Conservation (phyloP, 2,888 invertebrate genomes). For the Acanthosepion lycidas region DNA sequence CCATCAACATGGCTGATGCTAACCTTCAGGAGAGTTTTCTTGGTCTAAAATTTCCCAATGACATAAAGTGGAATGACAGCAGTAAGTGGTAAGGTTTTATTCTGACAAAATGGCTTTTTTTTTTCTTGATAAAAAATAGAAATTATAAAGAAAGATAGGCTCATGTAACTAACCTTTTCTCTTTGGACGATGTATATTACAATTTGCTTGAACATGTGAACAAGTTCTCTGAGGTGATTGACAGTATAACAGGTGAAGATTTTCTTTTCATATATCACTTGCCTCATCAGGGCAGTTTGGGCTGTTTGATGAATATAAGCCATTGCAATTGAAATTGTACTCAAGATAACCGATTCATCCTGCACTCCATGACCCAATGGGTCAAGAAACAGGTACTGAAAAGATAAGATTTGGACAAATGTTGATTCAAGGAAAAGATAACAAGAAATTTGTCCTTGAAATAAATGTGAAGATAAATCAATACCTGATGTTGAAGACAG, state of each 20-base stretch:
- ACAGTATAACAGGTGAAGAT: slow-evolving; percentile 70
- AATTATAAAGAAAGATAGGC: too few relatives aligned
- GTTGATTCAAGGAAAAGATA: background rate
- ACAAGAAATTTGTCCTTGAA: too few relatives aligned
- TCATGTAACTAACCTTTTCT: slow-evolving; percentile 65
- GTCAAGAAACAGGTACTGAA: background rate
- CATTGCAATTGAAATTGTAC: slow-evolving; percentile 63
- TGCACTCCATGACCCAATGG: background rate
- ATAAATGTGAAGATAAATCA: too few relatives aligned
- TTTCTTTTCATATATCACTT: slow-evolving; percentile 68
- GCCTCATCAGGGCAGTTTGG: slow-evolving; percentile 66
- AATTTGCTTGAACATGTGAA: slow-evolving; percentile 70
- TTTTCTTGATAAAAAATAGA: too few relatives aligned
- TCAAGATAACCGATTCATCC: background rate
- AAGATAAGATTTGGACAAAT: background rate
- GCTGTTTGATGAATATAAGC: slow-evolving; percentile 71
- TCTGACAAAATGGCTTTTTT: too few relatives aligned
- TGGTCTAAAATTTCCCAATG: too few relatives aligned
- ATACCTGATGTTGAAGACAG: too few relatives aligned
- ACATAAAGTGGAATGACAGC: too few relatives aligned
- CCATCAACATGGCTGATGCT: too few relatives aligned
- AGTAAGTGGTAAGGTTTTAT: too few relatives aligned
- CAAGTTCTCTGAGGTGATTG: slow-evolving; percentile 71
- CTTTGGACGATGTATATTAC: slow-evolving; percentile 65
- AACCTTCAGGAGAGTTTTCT: too few relatives aligned